Percentiles rank a stretch among this genome's conserved stretches.
Evolutionary conservation across 2,888 invertebrate species (phyloP).

Genomic region (Diachrysia chrysitis): DNA sequence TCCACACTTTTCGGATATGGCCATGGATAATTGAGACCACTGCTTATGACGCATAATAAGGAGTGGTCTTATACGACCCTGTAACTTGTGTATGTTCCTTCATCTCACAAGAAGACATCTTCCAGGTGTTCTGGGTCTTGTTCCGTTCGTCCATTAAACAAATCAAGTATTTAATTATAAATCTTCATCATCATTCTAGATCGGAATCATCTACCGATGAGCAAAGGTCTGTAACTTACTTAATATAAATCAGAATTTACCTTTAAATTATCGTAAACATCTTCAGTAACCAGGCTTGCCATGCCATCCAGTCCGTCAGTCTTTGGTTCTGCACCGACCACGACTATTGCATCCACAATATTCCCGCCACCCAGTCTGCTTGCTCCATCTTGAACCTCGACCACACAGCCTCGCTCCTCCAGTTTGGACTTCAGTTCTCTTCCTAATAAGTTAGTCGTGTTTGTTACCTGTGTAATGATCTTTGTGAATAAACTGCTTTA

Average conservation of each 20-base stretch:
- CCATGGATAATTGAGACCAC: too few species aligned
- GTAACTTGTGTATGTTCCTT: too few species aligned
- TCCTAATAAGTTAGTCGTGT: constrained; percentile 74
- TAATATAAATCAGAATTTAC: constrained; percentile 54
- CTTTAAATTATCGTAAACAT: constrained; percentile 80
- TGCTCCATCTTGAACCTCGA: constrained; percentile 64
- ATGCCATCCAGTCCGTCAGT: constrained; percentile 71
- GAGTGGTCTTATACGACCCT: too few species aligned
- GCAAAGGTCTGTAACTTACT: too few species aligned
- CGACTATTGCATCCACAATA: constrained; percentile 76
- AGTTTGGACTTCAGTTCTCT: constrained; percentile 71
- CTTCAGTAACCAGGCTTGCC: constrained; percentile 73
- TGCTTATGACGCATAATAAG: too few species aligned
- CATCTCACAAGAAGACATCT: too few species aligned
- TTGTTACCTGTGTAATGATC: constrained; percentile 76
- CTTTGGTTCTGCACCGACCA: constrained; percentile 75
- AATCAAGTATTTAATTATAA: too few species aligned
- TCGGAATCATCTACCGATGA: too few species aligned
- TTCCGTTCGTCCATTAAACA: too few species aligned
- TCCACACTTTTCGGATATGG: too few species aligned
- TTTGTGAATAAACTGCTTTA: constrained; percentile 8
- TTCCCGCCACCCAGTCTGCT: constrained; percentile 23
- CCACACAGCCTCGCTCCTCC: constrained; percentile 73
- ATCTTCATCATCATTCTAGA: too few species aligned
- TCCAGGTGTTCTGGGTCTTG: too few species aligned